Evolutionary conservation across 64 coral and sea anemone genomes (phyloP).

Genomic region (Acropora tenuis): DNA sequence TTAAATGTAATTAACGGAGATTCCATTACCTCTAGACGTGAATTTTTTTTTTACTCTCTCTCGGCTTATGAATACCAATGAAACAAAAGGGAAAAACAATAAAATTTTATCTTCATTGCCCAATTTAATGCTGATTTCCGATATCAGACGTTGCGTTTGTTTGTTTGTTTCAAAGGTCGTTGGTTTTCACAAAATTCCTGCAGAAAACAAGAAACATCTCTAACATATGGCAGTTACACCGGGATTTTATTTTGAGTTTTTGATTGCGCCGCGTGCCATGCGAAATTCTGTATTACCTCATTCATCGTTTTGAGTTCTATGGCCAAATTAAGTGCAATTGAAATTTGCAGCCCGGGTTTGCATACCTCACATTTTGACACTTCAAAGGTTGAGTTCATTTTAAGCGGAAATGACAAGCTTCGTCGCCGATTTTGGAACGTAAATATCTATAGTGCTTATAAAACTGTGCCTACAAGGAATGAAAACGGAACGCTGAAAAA

Average conservation of each 20-base stretch:
- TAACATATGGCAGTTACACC: neutral
- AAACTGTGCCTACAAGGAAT: too few relatives aligned
- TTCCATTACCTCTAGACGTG: neutral
- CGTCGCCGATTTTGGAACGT: too few relatives aligned
- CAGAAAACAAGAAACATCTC: neutral
- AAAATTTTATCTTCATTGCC: neutral
- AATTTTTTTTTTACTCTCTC: too few relatives aligned
- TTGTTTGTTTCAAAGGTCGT: neutral
- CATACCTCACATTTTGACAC: conserved; percentile 4
- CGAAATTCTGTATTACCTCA: neutral
- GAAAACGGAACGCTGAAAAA: too few relatives aligned
- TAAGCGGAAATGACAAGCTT: neutral
- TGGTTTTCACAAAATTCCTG: neutral
- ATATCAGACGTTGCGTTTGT: neutral
- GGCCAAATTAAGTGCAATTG: neutral
- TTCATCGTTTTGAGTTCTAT: neutral
- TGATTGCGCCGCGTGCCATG: neutral
- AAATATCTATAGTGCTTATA: too few relatives aligned
- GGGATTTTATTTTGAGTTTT: neutral
- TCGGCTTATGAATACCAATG: neutral
- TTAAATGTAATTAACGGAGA: neutral
- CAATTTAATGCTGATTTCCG: neutral
- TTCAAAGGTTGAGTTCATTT: neutral
- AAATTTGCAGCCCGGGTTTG: neutral
- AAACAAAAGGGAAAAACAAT: neutral